Evolutionary conservation across 2,113 vertebrate species (phyloP).

Genomic region (Thryonomys swinderianus): DNA sequence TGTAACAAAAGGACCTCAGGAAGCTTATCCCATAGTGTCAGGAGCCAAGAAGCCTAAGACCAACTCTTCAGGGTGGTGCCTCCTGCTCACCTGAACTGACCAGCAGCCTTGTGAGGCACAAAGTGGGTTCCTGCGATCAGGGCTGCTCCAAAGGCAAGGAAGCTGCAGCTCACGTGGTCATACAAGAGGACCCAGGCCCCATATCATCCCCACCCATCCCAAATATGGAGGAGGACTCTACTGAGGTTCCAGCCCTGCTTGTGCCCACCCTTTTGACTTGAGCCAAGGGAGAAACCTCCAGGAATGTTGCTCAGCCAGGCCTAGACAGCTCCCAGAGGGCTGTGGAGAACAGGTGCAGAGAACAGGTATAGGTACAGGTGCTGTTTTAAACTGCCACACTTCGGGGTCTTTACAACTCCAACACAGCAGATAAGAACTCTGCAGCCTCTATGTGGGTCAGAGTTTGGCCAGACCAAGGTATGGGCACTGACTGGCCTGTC

Average conservation of each 20-base stretch:
- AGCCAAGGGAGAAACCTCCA: rapidly evolving
- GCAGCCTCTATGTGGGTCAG: rapidly evolving
- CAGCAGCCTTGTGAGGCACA: not conserved
- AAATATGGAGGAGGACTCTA: not conserved
- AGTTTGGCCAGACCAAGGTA: not conserved
- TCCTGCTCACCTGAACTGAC: not conserved
- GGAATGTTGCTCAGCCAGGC: not conserved
- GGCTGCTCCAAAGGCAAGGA: not conserved
- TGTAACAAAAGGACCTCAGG: too few relatives aligned
- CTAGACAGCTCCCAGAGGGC: not conserved
- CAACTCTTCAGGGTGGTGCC: not conserved
- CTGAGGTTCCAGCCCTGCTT: not conserved
- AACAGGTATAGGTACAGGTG: too few relatives aligned
- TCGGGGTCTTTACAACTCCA: rapidly evolving
- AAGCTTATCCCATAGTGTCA: too few relatives aligned
- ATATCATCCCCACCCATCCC: not conserved
- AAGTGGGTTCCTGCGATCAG: not conserved
- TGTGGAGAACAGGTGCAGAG: not conserved
- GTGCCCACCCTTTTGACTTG: too few relatives aligned
- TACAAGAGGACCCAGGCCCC: too few relatives aligned
- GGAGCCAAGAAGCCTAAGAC: too few relatives aligned
- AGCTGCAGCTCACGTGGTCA: not conserved
- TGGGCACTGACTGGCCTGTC: rapidly evolving
- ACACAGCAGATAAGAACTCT: not conserved
- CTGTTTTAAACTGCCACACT: not conserved